Base-by-base conservation (phyloP, 2,797 vertebrate species). In the Pangasius krempfi region DNA sequence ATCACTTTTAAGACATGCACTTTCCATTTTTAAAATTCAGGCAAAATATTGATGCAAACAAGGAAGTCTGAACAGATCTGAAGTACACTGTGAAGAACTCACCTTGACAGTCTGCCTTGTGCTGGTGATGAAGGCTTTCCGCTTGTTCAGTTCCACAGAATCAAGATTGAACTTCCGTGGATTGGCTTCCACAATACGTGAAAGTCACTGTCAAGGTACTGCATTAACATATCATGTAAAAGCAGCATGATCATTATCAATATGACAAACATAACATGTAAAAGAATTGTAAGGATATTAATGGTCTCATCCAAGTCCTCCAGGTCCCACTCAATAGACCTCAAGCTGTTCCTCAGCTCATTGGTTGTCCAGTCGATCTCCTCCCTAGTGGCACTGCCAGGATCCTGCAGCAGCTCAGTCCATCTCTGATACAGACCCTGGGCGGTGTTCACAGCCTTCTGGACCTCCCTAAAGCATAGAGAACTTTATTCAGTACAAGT, bases 321-420 rank as follows among this genome's bases (percentile, higher is more conserved):
- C 85, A 99, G 94, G 93, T 99, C 99, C 99, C 98, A 99, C 90
- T 99, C 99, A 0, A 99, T 99, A 94, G 98, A 99, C 62, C 98
- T 97, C 89, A 99, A 94, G 89, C 98, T 98, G 94, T 99, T 99
- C 82, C 99, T 96, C 91, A 99, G 95, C 92, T 99, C 99, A 90
- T 99, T 99, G 80, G 98, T 99, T 54, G 98, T 99, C 98, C 98
- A 99, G 95, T 99, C 98, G 0, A 98, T 94, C 93, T 99, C 98
- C 93, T 99, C 98, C 92, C 97, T 96, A 27, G 97, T 97, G 88
- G 97, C 97, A 0, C 95, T 93, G 13, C 95, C 95, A 0, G 97
- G 97, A 87, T 98, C 97, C 89, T 97, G 97, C 84, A 97, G 93
- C 87, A 99, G 96, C 91, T 98, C 97, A 0, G 94, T 95, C 98